Evolutionary conservation across 1,140 invertebrate species (phyloP).

Genomic region (Pomphorhynchus laevis): DNA sequence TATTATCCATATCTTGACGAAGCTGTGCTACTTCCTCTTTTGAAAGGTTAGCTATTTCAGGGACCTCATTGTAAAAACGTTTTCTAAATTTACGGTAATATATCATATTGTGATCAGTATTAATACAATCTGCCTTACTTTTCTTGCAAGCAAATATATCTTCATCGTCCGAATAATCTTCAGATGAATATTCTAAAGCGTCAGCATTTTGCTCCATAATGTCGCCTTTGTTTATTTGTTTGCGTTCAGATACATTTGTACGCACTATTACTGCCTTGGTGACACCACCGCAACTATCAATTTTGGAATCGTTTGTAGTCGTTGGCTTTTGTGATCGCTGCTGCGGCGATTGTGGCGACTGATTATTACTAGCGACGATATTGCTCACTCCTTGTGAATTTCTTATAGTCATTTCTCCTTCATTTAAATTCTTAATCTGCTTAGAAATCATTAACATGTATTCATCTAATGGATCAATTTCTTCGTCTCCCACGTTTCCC

Average conservation of each 20-base stretch:
- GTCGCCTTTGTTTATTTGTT: background rate
- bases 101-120: constrained; percentile 23
- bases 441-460: constrained; percentile 50
- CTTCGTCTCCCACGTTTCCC: constrained; percentile 23
- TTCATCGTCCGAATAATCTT: constrained; percentile 30
- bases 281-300: constrained; percentile 17
- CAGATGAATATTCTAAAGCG: constrained; percentile 4
- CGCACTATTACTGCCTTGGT: constrained; percentile 24
- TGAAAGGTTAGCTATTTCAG: constrained; percentile 53
- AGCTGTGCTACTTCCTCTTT: constrained; percentile 38
- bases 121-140: background rate
- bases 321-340: background rate
- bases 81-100: constrained; percentile 56
- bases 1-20: constrained; percentile 27
- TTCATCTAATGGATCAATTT: constrained; percentile 71
- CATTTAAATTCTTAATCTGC: background rate
- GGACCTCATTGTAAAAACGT: constrained; percentile 74
- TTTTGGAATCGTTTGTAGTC: constrained; percentile 11
- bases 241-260: constrained; percentile 51
- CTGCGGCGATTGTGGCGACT: background rate
- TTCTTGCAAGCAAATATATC: constrained; percentile 20
- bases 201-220: constrained; percentile 9
- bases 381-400: background rate
- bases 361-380: background rate
- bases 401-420: background rate